These are phyloP conservation scores for Ashinkailepas kermadecensis DNA, from an alignment of 2,888 invertebrate species.

Conservation along the genomic window DNA sequence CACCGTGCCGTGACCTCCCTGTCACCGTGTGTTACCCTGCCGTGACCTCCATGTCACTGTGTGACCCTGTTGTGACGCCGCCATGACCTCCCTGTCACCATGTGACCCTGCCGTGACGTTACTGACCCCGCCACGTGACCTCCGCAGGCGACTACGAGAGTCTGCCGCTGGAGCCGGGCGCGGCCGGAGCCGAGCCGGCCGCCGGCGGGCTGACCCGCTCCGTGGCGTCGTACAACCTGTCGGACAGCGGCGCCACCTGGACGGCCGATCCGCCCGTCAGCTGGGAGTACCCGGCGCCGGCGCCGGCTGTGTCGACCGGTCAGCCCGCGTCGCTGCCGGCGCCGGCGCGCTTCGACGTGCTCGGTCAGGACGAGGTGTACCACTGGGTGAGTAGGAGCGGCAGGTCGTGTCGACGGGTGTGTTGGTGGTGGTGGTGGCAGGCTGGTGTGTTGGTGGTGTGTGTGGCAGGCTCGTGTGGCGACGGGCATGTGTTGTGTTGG, in stretches of 20 bases:
- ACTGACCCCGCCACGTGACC: not conserved
- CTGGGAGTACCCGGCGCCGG: not conserved
- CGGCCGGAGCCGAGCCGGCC: not conserved
- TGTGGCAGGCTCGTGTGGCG: not conserved
- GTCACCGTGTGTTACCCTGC: too few relatives aligned
- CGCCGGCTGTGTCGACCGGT: not conserved
- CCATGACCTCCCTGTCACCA: too few relatives aligned
- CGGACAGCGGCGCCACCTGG: not conserved
- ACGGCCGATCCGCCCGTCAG: not conserved
- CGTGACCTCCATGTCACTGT: too few relatives aligned
- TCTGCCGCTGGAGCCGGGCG: not conserved
- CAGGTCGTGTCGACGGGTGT: not conserved
- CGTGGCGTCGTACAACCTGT: not conserved
- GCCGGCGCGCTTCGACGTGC: not conserved
- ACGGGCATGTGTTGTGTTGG: not conserved
- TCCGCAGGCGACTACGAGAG: constrained; percentile 11
- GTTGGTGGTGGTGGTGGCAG: too few relatives aligned
- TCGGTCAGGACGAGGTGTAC: constrained; percentile 1
- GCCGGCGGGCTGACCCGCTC: constrained; percentile 1
- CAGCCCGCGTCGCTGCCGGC: constrained; percentile 3
- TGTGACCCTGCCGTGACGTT: too few relatives aligned
- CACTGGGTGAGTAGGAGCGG: not conserved
- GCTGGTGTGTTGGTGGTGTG: too few relatives aligned
- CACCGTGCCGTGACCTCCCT: too few relatives aligned
- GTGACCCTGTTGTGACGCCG: too few relatives aligned